Evolutionary conservation across 2,113 vertebrate species (phyloP).

Genomic region (Carassius auratus): DNA sequence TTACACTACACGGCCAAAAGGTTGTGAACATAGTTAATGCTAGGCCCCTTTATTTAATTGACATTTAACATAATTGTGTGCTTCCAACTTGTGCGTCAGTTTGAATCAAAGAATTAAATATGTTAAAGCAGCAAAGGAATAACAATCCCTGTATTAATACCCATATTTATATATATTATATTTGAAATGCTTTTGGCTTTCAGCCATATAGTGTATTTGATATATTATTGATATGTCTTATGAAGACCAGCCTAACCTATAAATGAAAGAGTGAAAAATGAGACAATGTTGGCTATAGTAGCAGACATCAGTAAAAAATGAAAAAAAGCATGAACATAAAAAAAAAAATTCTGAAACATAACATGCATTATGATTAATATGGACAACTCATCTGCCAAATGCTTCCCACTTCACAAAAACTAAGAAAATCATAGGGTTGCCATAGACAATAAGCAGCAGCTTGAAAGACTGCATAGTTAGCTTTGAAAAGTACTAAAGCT

Average conservation of each 20-base stretch:
- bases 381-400: neutral
- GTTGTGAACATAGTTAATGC: neutral
- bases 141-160: neutral
- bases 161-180: neutral
- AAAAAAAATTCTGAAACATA: neutral
- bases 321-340: neutral
- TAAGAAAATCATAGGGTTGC: neutral
- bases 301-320: neutral
- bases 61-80: neutral
- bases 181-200: neutral
- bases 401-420: neutral
- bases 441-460: neutral
- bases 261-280: neutral
- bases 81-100: neutral
- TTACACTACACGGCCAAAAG: neutral
- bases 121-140: constrained; percentile 17
- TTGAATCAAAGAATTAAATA: neutral
- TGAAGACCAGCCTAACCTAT: neutral
- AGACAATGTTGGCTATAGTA: neutral
- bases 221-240: neutral
- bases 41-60: neutral
- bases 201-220: neutral
- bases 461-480: constrained; percentile 31
- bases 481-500: constrained; percentile 37
- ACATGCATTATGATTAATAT: constrained; percentile 1